Evolutionary conservation across 2,888 invertebrate species (phyloP).

Genomic region (Apamea crenata): DNA sequence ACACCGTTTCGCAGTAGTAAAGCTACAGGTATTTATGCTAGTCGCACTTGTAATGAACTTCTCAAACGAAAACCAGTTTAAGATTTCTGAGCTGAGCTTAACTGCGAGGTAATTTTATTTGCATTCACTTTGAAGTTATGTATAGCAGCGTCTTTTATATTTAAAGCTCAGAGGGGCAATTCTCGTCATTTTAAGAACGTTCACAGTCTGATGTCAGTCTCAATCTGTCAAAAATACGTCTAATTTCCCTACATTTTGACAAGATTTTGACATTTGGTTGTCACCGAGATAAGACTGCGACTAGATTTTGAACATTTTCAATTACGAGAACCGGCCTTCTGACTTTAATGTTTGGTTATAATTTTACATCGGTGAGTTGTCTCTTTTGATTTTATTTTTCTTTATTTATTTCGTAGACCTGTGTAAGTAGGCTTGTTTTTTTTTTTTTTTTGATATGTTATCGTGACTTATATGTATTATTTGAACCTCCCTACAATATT

Average conservation of each 20-base stretch:
- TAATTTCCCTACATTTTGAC: no score
- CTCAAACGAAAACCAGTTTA: slow-evolving; percentile 14
- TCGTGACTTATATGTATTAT: neutral
- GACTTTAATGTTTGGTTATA: neutral
- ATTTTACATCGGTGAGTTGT: neutral
- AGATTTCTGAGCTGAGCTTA: slow-evolving; percentile 4
- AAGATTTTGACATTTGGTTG: no score
- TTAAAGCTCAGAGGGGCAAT: no score
- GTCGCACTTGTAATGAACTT: slow-evolving; percentile 18
- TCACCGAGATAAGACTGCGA: no score
- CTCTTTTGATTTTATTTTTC: no score
- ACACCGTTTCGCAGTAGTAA: slow-evolving; percentile 18
- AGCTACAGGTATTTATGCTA: slow-evolving; percentile 40
- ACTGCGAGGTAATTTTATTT: slow-evolving; percentile 9
- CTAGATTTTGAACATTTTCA: no score
- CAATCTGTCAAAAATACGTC: no score
- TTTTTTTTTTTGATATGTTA: neutral
- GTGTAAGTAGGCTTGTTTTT: no score
- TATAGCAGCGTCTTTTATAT: neutral
- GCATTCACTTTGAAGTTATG: slow-evolving; percentile 5
- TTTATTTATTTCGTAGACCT: no score
- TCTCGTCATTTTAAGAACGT: no score
- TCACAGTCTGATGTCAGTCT: no score
- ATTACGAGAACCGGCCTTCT: no score
- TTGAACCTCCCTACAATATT: neutral